Conservation (phyloP, 2,797 vertebrate species). For the Cygnus olor region DNA sequence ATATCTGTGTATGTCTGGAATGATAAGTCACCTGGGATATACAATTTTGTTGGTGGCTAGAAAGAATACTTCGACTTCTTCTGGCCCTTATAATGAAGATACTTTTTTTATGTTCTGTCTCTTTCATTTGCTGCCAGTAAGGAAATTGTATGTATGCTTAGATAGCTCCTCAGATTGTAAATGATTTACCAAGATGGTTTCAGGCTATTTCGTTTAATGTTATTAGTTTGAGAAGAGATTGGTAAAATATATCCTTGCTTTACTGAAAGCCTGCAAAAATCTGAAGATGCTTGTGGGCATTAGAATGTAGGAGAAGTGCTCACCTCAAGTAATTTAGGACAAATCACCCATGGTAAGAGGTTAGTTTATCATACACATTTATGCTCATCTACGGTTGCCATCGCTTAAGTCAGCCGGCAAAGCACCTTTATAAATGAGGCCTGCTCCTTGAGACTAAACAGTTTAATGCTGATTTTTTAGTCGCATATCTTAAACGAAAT, state of each 20-base stretch:
- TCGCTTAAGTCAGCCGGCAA: conserved; percentile 18
- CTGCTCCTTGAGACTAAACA: conserved; percentile 9
- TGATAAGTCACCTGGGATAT: not conserved
- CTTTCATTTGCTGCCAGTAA: conserved; percentile 35
- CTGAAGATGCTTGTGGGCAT: conserved; percentile 10
- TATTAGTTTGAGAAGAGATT: conserved; percentile 26
- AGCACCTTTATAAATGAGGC: conserved; percentile 22
- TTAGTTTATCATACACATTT: conserved; percentile 28
- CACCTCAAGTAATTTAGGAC: not conserved
- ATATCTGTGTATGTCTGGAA: not conserved
- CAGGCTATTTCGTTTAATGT: conserved; percentile 12
- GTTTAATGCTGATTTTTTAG: not conserved
- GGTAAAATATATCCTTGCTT: conserved; percentile 13
- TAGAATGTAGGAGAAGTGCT: not conserved
- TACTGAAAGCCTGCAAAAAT: conserved; percentile 39
- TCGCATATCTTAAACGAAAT: not conserved
- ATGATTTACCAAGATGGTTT: conserved; percentile 28
- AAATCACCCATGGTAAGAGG: not conserved
- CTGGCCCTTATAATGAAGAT: conserved; percentile 11
- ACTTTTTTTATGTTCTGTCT: conserved; percentile 20
- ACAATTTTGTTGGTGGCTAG: not conserved
- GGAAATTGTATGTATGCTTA: not conserved
- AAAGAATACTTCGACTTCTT: not conserved
- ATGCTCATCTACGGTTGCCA: conserved; percentile 17
- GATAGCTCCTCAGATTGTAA: conserved; percentile 28